phyloP scores from a whole-genome alignment of 2,797 vertebrate genomes.

The Limnodromus scolopaceus region DNA sequence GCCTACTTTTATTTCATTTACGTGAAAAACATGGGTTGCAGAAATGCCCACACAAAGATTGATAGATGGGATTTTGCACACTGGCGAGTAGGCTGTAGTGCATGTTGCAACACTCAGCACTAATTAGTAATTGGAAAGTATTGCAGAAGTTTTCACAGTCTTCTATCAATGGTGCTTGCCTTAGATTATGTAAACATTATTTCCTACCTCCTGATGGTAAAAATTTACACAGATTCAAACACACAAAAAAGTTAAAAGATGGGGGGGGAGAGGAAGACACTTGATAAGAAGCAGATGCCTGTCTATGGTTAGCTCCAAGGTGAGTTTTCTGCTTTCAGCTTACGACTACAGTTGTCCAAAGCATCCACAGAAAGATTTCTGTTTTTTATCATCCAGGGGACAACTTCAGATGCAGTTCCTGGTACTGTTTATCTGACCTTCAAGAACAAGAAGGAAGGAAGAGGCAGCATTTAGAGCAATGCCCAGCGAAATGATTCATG shows the following conservation, averaged over 20 bases:
- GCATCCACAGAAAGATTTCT: not conserved
- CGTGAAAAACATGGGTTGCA: not conserved
- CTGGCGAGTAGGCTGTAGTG: not conserved
- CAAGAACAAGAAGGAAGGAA: not conserved
- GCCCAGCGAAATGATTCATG: not conserved
- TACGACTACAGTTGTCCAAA: not conserved
- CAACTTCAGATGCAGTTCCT: slow-evolving; percentile 12
- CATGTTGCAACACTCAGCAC: fast-evolving
- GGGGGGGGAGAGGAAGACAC: not conserved
- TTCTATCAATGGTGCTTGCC: not conserved
- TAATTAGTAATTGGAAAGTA: not conserved
- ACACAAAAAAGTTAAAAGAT: not conserved
- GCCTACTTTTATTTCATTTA: not conserved
- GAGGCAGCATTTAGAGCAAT: not conserved
- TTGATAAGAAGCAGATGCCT: slow-evolving; percentile 43
- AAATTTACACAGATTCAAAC: not conserved
- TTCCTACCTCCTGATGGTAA: slow-evolving; percentile 12
- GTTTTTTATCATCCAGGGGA: slow-evolving; percentile 11
- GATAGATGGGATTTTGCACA: not conserved
- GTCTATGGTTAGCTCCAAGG: slow-evolving; percentile 1
- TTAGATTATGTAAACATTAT: not conserved
- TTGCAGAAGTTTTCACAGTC: not conserved
- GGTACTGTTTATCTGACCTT: slow-evolving; percentile 31
- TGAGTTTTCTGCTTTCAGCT: slow-evolving; percentile 31
- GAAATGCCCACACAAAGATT: not conserved